Evolutionary conservation across 2,113 vertebrate genomes (phyloP), one percentile per base, ranked within the genome.

Genomic region (Ctenodactylus gundi): DNA sequence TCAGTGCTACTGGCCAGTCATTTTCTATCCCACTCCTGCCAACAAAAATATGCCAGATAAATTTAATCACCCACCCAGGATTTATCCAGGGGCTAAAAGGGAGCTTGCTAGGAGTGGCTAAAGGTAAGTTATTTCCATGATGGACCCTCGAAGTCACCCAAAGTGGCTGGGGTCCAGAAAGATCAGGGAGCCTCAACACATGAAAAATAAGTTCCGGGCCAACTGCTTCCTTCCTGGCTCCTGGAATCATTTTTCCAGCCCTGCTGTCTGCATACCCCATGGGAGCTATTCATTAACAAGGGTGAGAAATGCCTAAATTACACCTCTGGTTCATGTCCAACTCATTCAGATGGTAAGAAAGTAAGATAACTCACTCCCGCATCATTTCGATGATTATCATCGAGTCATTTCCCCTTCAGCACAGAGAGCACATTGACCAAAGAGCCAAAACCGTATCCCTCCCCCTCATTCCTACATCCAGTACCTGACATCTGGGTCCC

Each of bases 281-380:
- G 95, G 90, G 93, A 97, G 92, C 95, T 94, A 96, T 96, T 97
- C 93, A 96, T 97, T 97, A 97, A 93, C 9, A 8, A 88, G 94
- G 95, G 96, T 96, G 96, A 97, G 95, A 97, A 96, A 93, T 93
- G 94, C 94, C 90, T 96, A 96, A 96, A 97, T 95, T 93, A 96
- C 34, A 72, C 94, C 93, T 95, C 95, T 97, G 96, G 94, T 96
- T 93, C 92, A 88, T 46, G 88, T 97, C 96, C 96, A 97, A 93
- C 96, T 95, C 90, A 53, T 91, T 96, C 92, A 94, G 93, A 95
- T 96, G 93, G 82, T 94, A 90, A 88, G 96, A 86, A 94, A 94
- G 94, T 75, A 57, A 92, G 92, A 96, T 95, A 94, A 93, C 94
- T 97, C 95, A 94, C 70, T 95, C 90, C 36, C 0, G 68, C 67